These are phyloP conservation scores for Drosophila sproati DNA, from an alignment of 1,140 invertebrate species.

Conservation along the genomic window DNA sequence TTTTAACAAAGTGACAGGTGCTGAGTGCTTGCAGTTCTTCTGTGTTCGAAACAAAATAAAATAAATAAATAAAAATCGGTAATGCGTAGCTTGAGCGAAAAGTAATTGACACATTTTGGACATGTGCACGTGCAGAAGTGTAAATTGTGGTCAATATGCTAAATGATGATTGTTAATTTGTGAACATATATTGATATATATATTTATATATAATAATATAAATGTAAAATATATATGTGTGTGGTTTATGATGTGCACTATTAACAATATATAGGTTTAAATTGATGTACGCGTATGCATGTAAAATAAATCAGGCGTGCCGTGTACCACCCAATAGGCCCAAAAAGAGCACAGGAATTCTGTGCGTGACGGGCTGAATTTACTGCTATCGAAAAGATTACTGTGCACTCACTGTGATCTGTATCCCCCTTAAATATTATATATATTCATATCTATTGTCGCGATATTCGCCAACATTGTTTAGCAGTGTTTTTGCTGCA, in stretches of 20 bases:
- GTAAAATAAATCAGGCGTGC: constrained; percentile 37
- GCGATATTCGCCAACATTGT: constrained; percentile 12
- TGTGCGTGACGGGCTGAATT: constrained; percentile 42
- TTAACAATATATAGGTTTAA: constrained; percentile 27
- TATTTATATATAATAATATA: no score
- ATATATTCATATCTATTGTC: background rate
- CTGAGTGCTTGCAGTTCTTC: background rate
- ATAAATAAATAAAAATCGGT: constrained; percentile 53
- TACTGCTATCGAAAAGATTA: constrained; percentile 37
- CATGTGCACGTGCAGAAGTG: constrained; percentile 37
- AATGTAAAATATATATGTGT: background rate
- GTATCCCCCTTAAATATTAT: constrained; percentile 10
- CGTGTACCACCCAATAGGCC: constrained; percentile 17
- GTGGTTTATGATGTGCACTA: constrained; percentile 22
- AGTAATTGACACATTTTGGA: constrained; percentile 22
- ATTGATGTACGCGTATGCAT: constrained; percentile 1
- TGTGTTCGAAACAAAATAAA: constrained; percentile 36
- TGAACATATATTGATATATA: background rate
- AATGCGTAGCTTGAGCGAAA: constrained; percentile 23
- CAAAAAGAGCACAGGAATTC: constrained; percentile 56
- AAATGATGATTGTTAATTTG: background rate
- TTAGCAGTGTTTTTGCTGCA: constrained; percentile 16
- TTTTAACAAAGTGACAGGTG: constrained; percentile 37
- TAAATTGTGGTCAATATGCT: constrained; percentile 27
- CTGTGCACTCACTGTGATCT: constrained; percentile 31